Base-by-base conservation (phyloP, 1,140 invertebrate species). In the Catajapyx aquilonaris region DNA sequence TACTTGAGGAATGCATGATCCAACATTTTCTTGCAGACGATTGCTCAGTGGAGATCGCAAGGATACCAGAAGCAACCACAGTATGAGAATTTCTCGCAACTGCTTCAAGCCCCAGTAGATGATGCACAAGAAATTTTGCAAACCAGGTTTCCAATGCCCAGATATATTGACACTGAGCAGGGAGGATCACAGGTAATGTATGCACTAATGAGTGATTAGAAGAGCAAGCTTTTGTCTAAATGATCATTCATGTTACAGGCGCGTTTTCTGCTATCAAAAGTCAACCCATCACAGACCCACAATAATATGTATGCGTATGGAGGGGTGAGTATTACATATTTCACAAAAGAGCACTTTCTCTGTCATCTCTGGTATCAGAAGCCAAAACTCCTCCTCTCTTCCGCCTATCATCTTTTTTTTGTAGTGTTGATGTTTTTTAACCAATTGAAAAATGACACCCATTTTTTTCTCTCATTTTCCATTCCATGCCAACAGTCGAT, bases 221-320 rank as follows among this genome's bases (percentile, higher is more conserved):
- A 13, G 13, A 35, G 5, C 18, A 4, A 31, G 17, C 17, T 9
- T 28, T 28, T 28, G n/a, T 9, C n/a, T 28, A 9, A 28, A 28
- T 28, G n/a, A n/a, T n/a, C n/a, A 37, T 34, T 37, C 42, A 36
- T 45, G 32, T 48, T 60, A 45, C 66, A 97, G 73, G 91, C 94
- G 32, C 72, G 95, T 48, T 99, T 99, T 63, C 68, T 99, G 37
- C 59, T 99, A 15, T 95, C 87, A 3, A 98, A 98, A 73, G 95
- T 99, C 9, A 99, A 99, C 63, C 95, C 95, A 18, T 97, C 93
- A 45, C 81, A 94, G 54, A 99, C 95, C n/a, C 94, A 99, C 59
- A 98, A 98, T 64, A 98, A 96, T 53, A 87, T 88, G 80, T 94
- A 88, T 60, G 76, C 79, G 5, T 93, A 86, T 56, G 81, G 81